These are phyloP conservation scores for Sarcoramphus papa DNA, from an alignment of 2,797 vertebrate genomes.

Conservation along the genomic window DNA sequence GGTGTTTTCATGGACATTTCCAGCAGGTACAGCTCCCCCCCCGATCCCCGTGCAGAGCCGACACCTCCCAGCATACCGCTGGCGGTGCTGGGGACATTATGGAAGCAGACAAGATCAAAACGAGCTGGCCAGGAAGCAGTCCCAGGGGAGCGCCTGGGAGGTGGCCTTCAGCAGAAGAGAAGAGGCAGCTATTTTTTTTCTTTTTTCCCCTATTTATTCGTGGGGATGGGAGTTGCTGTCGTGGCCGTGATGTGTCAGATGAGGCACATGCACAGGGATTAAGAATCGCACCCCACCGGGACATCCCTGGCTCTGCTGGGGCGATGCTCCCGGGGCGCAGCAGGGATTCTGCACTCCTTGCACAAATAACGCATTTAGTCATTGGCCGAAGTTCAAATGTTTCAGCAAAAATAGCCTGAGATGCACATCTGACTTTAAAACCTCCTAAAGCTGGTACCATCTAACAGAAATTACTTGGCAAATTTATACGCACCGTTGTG, in stretches of 20 bases:
- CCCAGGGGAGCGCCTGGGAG: background rate
- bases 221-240: background rate
- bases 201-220: background rate
- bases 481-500: accelerated
- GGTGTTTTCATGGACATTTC: background rate
- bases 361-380: accelerated
- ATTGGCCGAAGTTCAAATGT: background rate
- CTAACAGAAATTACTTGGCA: background rate
- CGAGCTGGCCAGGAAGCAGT: background rate
- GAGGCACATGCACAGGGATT: background rate
- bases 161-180: background rate
- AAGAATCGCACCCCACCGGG: background rate
- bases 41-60: accelerated
- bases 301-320: background rate
- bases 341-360: background rate
- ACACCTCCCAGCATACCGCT: background rate
- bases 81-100: accelerated
- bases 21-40: background rate
- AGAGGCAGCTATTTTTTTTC: background rate
- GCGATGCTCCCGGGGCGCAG: background rate
- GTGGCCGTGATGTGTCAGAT: accelerated
- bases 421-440: background rate
- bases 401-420: background rate
- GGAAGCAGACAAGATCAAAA: background rate
- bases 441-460: background rate